These are phyloP conservation scores for Limnodromus scolopaceus DNA, from an alignment of 2,797 vertebrate genomes.

Conservation along the genomic window DNA sequence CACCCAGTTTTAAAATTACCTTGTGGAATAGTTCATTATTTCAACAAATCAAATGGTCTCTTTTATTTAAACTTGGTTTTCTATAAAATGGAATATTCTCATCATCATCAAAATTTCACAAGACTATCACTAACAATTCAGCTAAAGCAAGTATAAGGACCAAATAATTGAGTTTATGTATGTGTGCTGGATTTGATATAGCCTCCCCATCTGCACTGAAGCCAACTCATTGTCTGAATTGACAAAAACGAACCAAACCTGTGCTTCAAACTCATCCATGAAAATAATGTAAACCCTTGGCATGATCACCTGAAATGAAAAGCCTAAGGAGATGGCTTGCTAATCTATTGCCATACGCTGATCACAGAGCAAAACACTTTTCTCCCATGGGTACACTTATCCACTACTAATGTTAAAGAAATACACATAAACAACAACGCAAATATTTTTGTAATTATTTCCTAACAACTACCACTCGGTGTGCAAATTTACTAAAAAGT, in stretches of 20 bases:
- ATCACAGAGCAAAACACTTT: background rate
- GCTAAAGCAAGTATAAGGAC: background rate
- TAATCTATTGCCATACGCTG: background rate
- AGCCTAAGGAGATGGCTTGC: background rate
- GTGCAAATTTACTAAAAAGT: background rate
- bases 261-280: background rate
- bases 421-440: background rate
- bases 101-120: background rate
- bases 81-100: background rate
- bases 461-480: background rate
- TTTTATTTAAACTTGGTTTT: background rate
- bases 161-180: background rate
- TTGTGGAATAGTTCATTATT: background rate
- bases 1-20: background rate
- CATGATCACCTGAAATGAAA: background rate
- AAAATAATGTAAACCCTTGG: background rate
- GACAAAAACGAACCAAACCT: background rate
- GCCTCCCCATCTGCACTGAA: background rate
- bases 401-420: background rate
- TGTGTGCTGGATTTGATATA: background rate
- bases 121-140: background rate
- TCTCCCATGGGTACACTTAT: accelerated
- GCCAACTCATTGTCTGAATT: background rate
- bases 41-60: background rate
- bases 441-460: background rate